These are phyloP conservation scores for Chunga burmeisteri DNA, from an alignment of 2,113 vertebrate genomes.

Conservation along the genomic window DNA sequence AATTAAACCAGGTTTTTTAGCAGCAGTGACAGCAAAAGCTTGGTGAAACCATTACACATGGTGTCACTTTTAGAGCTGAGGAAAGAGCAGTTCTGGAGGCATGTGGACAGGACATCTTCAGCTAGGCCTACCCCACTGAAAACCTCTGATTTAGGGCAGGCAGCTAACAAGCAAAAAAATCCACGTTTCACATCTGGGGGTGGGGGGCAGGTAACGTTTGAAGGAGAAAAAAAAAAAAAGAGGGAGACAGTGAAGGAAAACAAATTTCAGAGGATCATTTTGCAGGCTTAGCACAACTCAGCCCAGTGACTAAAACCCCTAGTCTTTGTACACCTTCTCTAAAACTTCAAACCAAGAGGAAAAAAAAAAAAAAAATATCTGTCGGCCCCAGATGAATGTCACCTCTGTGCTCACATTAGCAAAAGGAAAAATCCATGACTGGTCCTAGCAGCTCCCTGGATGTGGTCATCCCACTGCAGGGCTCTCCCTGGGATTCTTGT, in stretches of 20 bases:
- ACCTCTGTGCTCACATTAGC: not conserved
- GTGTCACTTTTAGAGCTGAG: not conserved
- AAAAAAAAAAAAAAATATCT: not conserved
- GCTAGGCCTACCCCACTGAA: not conserved
- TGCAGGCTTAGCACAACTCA: conserved; percentile 7
- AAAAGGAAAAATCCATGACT: not conserved
- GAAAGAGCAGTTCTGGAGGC: not conserved
- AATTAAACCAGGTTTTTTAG: not conserved
- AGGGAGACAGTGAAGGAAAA: not conserved
- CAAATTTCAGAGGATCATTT: conserved; percentile 74
- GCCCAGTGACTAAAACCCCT: not conserved
- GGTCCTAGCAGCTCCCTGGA: not conserved
- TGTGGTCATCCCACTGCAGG: not conserved
- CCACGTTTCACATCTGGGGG: conserved; percentile 73
- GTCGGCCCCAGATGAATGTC: not conserved
- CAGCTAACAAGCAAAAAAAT: conserved; percentile 75
- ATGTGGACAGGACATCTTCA: not conserved
- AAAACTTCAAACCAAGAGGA: not conserved
- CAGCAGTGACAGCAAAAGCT: not conserved
- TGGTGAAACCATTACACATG: not conserved
- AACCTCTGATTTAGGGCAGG: conserved; percentile 66
- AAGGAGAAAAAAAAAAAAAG: not conserved
- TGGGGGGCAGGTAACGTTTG: not conserved
- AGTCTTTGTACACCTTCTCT: not conserved
- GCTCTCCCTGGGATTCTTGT: not conserved